phyloP scores from a whole-genome alignment of 2,113 vertebrate species.

The Proteles cristata region DNA sequence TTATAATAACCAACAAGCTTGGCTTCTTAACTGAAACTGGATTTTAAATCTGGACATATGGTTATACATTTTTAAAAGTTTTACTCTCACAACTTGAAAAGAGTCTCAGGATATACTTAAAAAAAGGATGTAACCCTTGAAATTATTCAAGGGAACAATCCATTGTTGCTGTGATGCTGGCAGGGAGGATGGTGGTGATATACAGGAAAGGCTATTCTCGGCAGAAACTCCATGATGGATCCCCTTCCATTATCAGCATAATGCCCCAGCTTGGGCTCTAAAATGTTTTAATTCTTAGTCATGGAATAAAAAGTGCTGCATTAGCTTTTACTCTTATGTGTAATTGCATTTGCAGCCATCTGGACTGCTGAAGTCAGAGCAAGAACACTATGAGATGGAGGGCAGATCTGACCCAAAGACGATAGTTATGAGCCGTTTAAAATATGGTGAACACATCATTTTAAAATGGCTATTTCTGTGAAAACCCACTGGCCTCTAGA shows the following conservation, averaged over 20 bases:
- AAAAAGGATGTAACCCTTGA: not conserved
- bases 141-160: conserved; percentile 1
- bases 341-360: conserved; percentile 45
- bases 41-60: conserved; percentile 58
- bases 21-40: conserved; percentile 39
- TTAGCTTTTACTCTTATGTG: conserved; percentile 27
- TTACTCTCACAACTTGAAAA: conserved; percentile 43
- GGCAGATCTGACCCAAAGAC: conserved; percentile 33
- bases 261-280: not conserved
- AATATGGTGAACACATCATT: not conserved
- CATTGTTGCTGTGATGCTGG: not conserved
- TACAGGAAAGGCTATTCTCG: not conserved
- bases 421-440: not conserved
- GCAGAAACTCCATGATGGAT: not conserved
- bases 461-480: conserved; percentile 37
- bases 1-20: conserved; percentile 67
- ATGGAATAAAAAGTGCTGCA: not conserved
- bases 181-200: not conserved
- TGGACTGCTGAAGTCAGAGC: conserved; percentile 20
- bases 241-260: not conserved
- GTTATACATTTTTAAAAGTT: conserved; percentile 61
- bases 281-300: conserved; percentile 32
- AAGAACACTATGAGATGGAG: conserved; percentile 10
- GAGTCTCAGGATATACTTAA: not conserved
- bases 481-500: not conserved